Evolutionary conservation across 2,113 vertebrate genomes (phyloP).

Genomic region (Pelodiscus sinensis): DNA sequence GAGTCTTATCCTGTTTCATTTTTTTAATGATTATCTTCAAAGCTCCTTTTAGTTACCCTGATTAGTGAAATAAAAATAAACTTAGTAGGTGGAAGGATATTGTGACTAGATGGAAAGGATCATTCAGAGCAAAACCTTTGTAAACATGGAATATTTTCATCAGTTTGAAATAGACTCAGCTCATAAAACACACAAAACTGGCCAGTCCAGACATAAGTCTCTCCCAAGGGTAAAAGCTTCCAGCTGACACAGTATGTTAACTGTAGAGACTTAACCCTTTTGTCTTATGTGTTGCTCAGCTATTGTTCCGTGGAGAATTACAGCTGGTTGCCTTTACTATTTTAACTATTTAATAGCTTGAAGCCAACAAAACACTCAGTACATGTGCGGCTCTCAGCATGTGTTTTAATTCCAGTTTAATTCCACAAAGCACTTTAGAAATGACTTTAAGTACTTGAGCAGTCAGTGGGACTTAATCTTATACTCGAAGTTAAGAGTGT

Average conservation of each 20-base stretch:
- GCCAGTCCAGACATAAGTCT: neutral
- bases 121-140: neutral
- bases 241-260: neutral
- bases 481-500: neutral
- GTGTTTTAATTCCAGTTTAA: neutral
- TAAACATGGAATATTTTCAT: rapidly evolving
- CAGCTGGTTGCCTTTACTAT: neutral
- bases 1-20: neutral
- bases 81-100: neutral
- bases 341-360: neutral
- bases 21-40: neutral
- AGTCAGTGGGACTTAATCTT: neutral
- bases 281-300: neutral
- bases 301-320: neutral
- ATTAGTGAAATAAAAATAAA: neutral
- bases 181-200: neutral
- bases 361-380: neutral
- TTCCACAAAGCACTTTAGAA: neutral
- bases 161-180: neutral
- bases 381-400: neutral
- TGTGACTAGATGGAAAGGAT: neutral
- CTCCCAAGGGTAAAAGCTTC: neutral
- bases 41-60: neutral
- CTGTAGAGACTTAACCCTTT: neutral
- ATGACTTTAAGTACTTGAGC: neutral